A percentile compares a stretch with the other conserved stretches of the same genome.
Evolutionary conservation across 2,797 vertebrate genomes (phyloP).

Genomic region (Gallinago solitaria): DNA sequence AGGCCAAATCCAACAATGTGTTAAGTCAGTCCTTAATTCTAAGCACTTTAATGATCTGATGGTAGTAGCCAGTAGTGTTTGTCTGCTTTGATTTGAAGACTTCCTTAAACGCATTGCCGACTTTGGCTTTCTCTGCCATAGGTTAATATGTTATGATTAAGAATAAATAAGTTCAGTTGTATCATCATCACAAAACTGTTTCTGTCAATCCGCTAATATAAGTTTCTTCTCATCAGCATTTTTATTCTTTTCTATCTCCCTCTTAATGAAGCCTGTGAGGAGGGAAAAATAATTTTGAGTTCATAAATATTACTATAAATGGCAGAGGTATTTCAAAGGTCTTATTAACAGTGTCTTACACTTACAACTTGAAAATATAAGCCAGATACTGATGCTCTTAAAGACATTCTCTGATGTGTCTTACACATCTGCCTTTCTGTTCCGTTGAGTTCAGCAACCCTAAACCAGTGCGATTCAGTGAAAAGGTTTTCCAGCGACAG

Average conservation of each 20-base stretch:
- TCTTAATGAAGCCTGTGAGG: neutral
- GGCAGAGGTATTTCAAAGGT: neutral
- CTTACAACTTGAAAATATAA: neutral
- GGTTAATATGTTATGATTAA: constrained; percentile 54
- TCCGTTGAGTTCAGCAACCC: neutral
- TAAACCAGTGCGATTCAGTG: neutral
- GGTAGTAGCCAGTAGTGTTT: neutral
- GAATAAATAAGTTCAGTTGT: constrained; percentile 33
- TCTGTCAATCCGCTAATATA: neutral
- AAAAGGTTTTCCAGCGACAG: neutral
- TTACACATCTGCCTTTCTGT: neutral
- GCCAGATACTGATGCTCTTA: neutral
- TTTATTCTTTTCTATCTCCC: neutral
- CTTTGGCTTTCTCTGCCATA: neutral
- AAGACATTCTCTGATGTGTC: neutral
- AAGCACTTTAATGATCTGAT: neutral
- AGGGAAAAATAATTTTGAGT: neutral
- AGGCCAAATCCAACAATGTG: neutral
- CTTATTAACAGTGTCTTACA: neutral
- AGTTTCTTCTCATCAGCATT: neutral
- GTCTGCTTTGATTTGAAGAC: constrained; percentile 48
- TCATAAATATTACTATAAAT: neutral
- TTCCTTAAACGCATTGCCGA: constrained; percentile 35
- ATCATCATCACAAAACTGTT: neutral
- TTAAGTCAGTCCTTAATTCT: constrained; percentile 3